Evolutionary conservation across 1,140 invertebrate genomes (phyloP), one percentile per base, ranked within the genome.

Genomic region (Bactericera cockerelli): DNA sequence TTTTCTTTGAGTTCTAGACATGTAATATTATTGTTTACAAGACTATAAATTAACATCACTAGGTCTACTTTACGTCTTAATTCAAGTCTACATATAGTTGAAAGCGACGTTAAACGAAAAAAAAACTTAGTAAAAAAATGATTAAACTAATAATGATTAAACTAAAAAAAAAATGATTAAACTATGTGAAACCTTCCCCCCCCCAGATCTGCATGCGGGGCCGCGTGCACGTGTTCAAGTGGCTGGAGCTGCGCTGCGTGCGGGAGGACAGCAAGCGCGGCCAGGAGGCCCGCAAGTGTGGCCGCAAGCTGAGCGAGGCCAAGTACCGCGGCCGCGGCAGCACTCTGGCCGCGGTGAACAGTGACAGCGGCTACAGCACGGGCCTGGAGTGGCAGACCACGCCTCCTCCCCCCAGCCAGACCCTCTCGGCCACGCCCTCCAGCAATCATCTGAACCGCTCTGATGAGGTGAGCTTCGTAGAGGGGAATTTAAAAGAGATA

Each of bases 211-310:
- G 91, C 74, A 86, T 85, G 71, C 81, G 89, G 69, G 92, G 92
- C 61, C 79, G 87, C 68, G 86, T 90, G 66, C 92, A 95, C 73
- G 89, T 96, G 61, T 94, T 93, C 76, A 95, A 95, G 70, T 93
- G 88, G 74, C 75, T 96, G 59, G 89, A 93, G 69, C 87, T 83
- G 81, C 26, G 77, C 77, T 2, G 66, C 76, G 55, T 59, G 13
- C 64, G 63, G 56, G 62, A 66, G 19, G 77, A 77, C 62, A 58
- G 61, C 28, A 57, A 62, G 21, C 26, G 59, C 26, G 26, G 26
- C 38, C 21, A 36, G 66, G 61, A 68, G 26, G 69, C 68, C 36
- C 73, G 73, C 57, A 63, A 71, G 62, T 66, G 70, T 73, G 78
- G 67, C 71, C 75, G 65, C 61, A 76, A 61, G 67, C 72, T 59